These are phyloP conservation scores for Polydrusus cervinus DNA, from an alignment of 2,888 invertebrate genomes.

Conservation along the genomic window DNA sequence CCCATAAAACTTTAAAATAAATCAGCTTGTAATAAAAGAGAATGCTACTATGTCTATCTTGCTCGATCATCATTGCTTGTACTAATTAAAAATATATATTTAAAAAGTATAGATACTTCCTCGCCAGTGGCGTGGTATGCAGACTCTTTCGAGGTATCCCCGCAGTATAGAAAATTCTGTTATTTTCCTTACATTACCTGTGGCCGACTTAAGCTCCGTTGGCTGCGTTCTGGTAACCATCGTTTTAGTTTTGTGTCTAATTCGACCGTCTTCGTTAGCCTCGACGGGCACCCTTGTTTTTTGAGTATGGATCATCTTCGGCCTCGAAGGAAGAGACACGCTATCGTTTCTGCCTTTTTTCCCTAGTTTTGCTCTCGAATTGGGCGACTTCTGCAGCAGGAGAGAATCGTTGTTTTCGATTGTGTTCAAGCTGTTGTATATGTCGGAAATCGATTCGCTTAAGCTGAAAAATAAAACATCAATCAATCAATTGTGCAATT, in stretches of 20 bases:
- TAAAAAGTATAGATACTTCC: too few relatives aligned
- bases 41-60: too few relatives aligned
- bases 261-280: slow-evolving; percentile 73
- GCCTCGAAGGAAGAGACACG: slow-evolving; percentile 72
- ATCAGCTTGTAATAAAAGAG: too few relatives aligned
- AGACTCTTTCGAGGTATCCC: too few relatives aligned
- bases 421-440: slow-evolving; percentile 69
- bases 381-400: slow-evolving; percentile 69
- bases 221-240: slow-evolving; percentile 74
- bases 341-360: slow-evolving; percentile 63
- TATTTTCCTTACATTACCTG: slow-evolving; percentile 59
- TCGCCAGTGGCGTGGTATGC: too few relatives aligned
- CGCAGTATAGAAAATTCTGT: too few relatives aligned
- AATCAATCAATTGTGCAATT: too few relatives aligned
- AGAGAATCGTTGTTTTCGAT: slow-evolving; percentile 72
- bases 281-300: slow-evolving; percentile 75
- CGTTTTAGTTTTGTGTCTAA: slow-evolving; percentile 75
- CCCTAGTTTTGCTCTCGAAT: slow-evolving; percentile 60
- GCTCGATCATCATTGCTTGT: too few relatives aligned
- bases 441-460: slow-evolving; percentile 69
- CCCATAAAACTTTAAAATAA: too few relatives aligned
- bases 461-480: slow-evolving; percentile 40
- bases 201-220: slow-evolving; percentile 71
- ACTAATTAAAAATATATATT: too few relatives aligned
- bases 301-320: slow-evolving; percentile 87